phyloP scores from a whole-genome alignment of 2,113 vertebrate genomes.

The Lethenteron camtschaticum region DNA sequence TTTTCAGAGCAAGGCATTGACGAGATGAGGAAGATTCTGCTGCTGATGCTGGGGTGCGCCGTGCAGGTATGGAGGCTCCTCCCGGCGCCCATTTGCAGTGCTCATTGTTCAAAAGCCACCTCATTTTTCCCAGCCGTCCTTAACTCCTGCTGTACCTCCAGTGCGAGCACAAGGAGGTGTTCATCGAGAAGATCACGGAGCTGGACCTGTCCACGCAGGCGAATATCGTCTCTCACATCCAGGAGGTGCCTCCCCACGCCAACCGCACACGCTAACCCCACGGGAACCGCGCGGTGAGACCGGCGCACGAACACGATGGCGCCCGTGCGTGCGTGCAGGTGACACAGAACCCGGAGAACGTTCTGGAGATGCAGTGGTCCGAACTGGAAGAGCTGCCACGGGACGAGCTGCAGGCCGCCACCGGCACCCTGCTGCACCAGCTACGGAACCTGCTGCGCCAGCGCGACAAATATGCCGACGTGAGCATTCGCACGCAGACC shows the following conservation, averaged over 20 bases:
- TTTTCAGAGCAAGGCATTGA: conserved; percentile 37
- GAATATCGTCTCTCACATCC: conserved; percentile 39
- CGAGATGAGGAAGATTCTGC: conserved; percentile 37
- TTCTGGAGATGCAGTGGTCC: conserved; percentile 37
- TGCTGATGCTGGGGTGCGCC: conserved; percentile 46
- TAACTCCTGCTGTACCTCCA: conserved; percentile 12
- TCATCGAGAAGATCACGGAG: conserved; percentile 52
- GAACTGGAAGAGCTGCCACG: conserved; percentile 23
- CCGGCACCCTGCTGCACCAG: conserved; percentile 27
- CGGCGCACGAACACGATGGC: background rate
- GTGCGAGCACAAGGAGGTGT: conserved; percentile 48
- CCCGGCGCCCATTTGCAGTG: background rate
- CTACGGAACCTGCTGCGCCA: conserved; percentile 32
- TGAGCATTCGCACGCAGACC: background rate
- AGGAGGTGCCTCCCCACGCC: conserved; percentile 31
- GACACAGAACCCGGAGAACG: conserved; percentile 35
- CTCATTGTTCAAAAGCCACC: background rate
- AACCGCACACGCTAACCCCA: background rate
- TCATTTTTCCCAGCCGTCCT: background rate
- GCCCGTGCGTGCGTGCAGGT: conserved; percentile 21
- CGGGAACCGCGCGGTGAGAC: background rate
- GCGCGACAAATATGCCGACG: conserved; percentile 20
- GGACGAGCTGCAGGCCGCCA: conserved; percentile 26
- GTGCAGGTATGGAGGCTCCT: conserved; percentile 36
- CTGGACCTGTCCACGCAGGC: conserved; percentile 44